Evolutionary conservation across 2,888 invertebrate genomes (phyloP).

Genomic region (Tetragonisca angustula): DNA sequence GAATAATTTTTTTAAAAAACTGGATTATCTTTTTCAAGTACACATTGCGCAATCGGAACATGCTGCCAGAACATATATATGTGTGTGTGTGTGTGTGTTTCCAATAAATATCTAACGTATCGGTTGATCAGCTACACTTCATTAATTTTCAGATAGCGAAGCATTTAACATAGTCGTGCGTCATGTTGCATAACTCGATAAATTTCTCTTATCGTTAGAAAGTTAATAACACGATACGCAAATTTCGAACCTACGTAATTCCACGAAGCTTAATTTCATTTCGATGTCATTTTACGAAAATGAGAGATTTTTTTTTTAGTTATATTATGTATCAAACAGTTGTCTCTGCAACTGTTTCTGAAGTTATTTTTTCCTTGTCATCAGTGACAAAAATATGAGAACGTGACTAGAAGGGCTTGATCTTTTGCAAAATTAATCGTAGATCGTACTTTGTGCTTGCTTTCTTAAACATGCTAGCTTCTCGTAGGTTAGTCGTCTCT

Average conservation of each 20-base stretch:
- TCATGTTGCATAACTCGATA: conserved; percentile 4
- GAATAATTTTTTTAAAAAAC: not conserved
- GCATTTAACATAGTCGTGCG: conserved; percentile 1
- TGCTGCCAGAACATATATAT: not conserved
- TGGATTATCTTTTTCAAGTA: not conserved
- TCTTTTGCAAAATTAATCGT: not conserved
- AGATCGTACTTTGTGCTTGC: not conserved
- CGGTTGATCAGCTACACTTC: not conserved
- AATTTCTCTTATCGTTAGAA: conserved; percentile 2
- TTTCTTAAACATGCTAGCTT: not conserved
- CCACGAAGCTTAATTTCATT: no score
- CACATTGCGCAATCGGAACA: not conserved
- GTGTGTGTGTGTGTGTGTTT: no score
- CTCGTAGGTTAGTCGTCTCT: not conserved
- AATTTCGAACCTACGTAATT: not conserved
- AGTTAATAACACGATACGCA: not conserved
- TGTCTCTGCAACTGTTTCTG: not conserved
- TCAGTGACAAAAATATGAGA: not conserved
- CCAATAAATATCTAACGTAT: conserved; percentile 6
- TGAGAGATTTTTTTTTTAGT: no score
- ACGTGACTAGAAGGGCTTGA: not conserved
- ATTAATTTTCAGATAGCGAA: not conserved
- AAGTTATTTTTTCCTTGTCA: not conserved
- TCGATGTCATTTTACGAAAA: not conserved
- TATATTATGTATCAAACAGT: no score